A percentile compares a stretch with the other conserved stretches of the same genome.
Conservation (phyloP, 64 coral and sea anemone genomes). For the Porites australiensis region DNA sequence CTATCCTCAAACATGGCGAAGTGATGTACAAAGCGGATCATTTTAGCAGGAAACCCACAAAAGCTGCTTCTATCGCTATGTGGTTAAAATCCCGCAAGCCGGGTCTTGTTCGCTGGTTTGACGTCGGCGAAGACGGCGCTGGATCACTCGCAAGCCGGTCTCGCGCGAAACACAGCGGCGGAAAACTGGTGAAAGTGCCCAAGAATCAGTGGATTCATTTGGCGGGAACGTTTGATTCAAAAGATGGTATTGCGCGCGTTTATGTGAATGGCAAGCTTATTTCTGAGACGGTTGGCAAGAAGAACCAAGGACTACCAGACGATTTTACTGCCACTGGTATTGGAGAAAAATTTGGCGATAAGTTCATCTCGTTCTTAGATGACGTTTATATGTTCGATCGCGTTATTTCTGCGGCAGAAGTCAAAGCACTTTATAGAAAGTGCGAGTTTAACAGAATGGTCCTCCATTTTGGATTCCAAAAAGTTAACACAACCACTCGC, state of each 20-base stretch:
- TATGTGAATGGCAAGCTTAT: slow-evolving; percentile 94
- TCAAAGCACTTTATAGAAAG: slow-evolving; percentile 84
- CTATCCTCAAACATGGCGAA: slow-evolving; percentile 79
- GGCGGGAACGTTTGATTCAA: slow-evolving; percentile 90
- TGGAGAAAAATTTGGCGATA: slow-evolving; percentile 88
- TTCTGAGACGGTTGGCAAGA: slow-evolving; percentile 78
- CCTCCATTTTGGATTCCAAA: slow-evolving; percentile 91
- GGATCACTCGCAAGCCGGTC: neutral
- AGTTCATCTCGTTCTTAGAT: slow-evolving; percentile 81
- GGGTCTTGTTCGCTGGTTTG: slow-evolving; percentile 91
- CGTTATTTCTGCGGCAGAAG: slow-evolving; percentile 78
- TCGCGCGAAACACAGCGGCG: neutral
- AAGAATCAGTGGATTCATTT: slow-evolving; percentile 96
- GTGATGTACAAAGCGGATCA: slow-evolving; percentile 68
- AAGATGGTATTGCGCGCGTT: slow-evolving; percentile 85
- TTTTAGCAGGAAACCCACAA: slow-evolving; percentile 85
- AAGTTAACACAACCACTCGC: slow-evolving; percentile 69
- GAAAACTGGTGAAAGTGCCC: slow-evolving; percentile 43
- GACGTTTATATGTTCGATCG: slow-evolving; percentile 94
- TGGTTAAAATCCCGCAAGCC: slow-evolving; percentile 93
- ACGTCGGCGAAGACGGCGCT: slow-evolving; percentile 27
- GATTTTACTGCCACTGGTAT: slow-evolving; percentile 85
- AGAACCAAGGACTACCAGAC: slow-evolving; percentile 78
- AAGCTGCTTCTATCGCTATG: slow-evolving; percentile 95
- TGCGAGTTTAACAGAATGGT: slow-evolving; percentile 95